Conservation (phyloP, 2,797 vertebrate genomes). For the Betta splendens region DNA sequence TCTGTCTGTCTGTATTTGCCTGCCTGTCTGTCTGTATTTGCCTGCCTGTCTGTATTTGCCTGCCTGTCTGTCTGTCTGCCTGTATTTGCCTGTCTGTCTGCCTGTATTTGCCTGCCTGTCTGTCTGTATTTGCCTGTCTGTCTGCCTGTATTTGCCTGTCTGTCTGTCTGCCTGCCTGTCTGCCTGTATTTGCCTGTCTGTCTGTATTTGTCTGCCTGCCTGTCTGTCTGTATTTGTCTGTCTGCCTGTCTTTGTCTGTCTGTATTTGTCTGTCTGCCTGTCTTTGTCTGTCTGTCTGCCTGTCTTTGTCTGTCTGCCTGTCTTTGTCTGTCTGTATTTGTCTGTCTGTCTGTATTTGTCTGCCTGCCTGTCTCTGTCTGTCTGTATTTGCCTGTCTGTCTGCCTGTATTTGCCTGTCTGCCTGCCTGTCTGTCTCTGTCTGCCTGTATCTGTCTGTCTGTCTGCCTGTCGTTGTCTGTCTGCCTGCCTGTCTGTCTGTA, state of each 20-base stretch:
- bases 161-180: neutral
- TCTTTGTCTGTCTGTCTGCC: neutral
- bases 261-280: too few species aligned
- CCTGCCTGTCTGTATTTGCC: neutral
- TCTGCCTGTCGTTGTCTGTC: too few species aligned
- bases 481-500: too few species aligned
- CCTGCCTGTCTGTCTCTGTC: neutral
- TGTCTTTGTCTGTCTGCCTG: neutral
- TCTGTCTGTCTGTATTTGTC: neutral
- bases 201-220: neutral
- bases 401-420: too few species aligned
- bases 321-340: rapidly evolving
- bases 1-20: too few species aligned
- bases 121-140: neutral
- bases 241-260: neutral
- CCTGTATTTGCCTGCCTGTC: neutral
- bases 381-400: neutral
- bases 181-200: too few species aligned
- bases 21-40: neutral
- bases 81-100: neutral
- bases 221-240: too few species aligned
- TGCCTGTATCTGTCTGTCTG: neutral
- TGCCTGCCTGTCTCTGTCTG: neutral
- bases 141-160: too few species aligned
- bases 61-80: slow-evolving; percentile 90